phyloP scores from a whole-genome alignment of 2,888 invertebrate genomes.

The Drosophila lacicola region DNA sequence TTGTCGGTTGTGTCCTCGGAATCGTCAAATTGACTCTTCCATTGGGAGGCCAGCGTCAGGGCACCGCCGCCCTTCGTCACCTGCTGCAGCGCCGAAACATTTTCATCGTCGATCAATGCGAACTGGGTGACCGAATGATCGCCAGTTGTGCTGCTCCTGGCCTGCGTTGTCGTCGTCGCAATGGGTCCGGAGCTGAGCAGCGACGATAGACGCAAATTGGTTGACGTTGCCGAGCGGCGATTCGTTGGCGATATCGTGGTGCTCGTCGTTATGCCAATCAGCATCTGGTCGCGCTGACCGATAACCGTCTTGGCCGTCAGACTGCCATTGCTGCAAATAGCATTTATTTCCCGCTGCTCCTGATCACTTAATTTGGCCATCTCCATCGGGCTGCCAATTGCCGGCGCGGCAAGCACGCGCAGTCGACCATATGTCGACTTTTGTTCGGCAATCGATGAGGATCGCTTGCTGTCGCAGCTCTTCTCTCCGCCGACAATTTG shows the following conservation, averaged over 20 bases:
- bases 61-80: constrained; percentile 95
- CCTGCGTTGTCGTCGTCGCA: constrained; percentile 39
- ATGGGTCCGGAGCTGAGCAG: constrained; percentile 21
- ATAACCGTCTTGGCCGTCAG: constrained; percentile 25
- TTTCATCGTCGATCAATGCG: constrained; percentile 96
- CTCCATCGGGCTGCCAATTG: constrained; percentile 80
- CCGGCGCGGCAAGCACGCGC: constrained; percentile 89
- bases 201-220: constrained; percentile 81
- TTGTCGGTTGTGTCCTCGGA: constrained; percentile 97
- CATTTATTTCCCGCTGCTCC: constrained; percentile 73
- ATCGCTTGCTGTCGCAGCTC: constrained; percentile 37
- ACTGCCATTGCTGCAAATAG: constrained; percentile 32
- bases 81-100: constrained; percentile 94
- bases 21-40: constrained; percentile 98
- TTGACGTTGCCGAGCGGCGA: constrained; percentile 78
- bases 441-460: constrained; percentile 57
- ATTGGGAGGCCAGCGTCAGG: constrained; percentile 95
- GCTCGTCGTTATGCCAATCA: constrained; percentile 21
- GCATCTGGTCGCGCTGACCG: constrained; percentile 45
- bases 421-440: constrained; percentile 90
- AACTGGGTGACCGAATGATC: constrained; percentile 95
- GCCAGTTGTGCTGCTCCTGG: constrained; percentile 86
- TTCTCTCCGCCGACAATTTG: constrained; percentile 28
- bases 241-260: constrained; percentile 65
- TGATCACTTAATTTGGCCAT: constrained; percentile 30